Base-by-base conservation (phyloP, 2,888 invertebrate species). In the Pseudanteris insignis region DNA sequence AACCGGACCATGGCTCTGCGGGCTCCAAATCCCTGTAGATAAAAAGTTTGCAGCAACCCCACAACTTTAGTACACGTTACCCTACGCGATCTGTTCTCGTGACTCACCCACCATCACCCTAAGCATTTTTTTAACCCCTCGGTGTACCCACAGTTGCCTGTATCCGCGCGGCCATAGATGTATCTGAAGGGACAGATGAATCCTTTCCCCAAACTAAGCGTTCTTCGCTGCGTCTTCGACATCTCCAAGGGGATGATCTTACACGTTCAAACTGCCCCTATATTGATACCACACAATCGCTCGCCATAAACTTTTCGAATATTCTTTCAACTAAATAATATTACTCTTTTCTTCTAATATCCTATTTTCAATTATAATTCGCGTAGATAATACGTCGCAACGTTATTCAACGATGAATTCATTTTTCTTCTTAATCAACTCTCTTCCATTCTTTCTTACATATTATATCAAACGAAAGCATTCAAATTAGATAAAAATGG, bases 21-120 rank as follows among this genome's bases (percentile, higher is more conserved):
- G 66, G 70, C 70, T 72, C 72, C 70, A 76, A 76, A 77, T 75
- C 76, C 74, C 74, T 72, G 70, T 71, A 74, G 76, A 76, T 76
- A 76, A 76, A 76, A 73, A 76, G 72, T 70, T 67, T 67, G 70
- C 67, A 61, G 67, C 66, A 65, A 70, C 71, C 71, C 73, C 66
- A 70, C 68, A 66, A 64, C 64, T 63, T 66, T 68, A 3, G 26
- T 68, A 64, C 65, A 65, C 68, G 70, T 69, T 68, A 72, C 75
- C 75, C 76, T 61, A 70, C 67, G 66, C 67, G 54, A 33, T 28
- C 69, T 67, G 71, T 70, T 65, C 67, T 67, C 70, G 69, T 77
- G 77, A 77, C 74, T 77, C 77, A 77, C 76, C 75, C 76, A 71
- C 75, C 70, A 50, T 72, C 74, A 75, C 72, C 76, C 75, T 73